phyloP scores from a whole-genome alignment of 2,888 invertebrate genomes.

The Rotaria sp. region DNA sequence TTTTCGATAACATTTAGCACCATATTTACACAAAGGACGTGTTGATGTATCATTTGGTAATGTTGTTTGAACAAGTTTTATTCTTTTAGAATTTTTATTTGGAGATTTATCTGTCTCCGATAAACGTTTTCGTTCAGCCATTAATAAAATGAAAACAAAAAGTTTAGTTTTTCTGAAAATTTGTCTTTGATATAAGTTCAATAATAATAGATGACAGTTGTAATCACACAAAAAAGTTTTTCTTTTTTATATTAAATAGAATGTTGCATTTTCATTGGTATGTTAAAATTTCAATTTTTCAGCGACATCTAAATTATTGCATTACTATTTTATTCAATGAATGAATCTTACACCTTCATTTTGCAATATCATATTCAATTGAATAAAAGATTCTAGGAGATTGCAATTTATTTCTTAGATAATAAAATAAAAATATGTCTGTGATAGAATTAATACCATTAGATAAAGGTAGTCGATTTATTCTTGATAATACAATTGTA shows the following conservation, averaged over 20 bases:
- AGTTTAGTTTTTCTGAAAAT: no score
- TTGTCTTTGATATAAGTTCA: not conserved
- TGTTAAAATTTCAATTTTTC: not conserved
- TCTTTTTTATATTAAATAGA: not conserved
- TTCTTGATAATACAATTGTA: not conserved
- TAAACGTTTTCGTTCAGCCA: not conserved
- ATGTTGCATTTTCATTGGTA: not conserved
- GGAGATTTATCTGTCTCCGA: not conserved
- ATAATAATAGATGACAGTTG: no score
- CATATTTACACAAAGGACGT: constrained; percentile 36
- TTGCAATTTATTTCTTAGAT: not conserved
- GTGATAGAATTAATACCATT: not conserved
- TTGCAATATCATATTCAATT: not conserved
- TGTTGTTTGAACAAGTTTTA: not conserved
- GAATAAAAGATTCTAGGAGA: not conserved
- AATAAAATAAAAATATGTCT: not conserved
- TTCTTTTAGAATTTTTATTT: not conserved
- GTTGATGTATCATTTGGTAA: not conserved
- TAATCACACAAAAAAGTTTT: no score
- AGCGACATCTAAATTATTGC: not conserved
- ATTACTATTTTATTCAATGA: not conserved
- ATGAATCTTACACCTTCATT: not conserved
- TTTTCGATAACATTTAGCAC: constrained; percentile 38
- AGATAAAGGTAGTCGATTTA: constrained; percentile 1
- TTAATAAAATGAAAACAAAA: not conserved